phyloP scores from a whole-genome alignment of 1,140 invertebrate species.

The Nilaparvata lugens region DNA sequence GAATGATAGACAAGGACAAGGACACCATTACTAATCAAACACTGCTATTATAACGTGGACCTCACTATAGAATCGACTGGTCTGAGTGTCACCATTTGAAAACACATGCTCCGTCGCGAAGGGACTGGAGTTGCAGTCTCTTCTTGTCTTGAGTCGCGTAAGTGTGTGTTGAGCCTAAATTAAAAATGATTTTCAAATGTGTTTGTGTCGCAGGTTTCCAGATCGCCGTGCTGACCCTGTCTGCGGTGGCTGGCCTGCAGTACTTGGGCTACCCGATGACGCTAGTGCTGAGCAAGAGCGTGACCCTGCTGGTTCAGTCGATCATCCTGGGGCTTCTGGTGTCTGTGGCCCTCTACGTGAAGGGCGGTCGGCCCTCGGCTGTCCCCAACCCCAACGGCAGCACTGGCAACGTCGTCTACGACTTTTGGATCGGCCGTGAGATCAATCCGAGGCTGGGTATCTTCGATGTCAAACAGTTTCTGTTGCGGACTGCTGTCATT shows the following conservation, averaged over 20 bases:
- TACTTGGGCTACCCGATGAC: conserved; percentile 12
- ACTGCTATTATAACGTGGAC: no score
- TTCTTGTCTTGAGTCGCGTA: no score
- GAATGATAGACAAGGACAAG: no score
- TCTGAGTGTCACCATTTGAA: no score
- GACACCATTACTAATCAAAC: no score
- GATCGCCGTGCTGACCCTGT: conserved; percentile 7
- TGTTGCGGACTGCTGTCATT: conserved; percentile 41
- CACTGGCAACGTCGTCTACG: conserved; percentile 56
- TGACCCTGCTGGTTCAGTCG: conserved; percentile 2
- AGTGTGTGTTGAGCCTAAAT: no score
- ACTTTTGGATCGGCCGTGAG: conserved; percentile 71
- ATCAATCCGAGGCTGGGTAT: conserved; percentile 59
- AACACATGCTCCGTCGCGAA: no score
- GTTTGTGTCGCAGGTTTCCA: conserved; percentile 11
- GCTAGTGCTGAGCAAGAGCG: neutral
- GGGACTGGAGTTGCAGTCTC: no score
- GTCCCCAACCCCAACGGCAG: conserved; percentile 57
- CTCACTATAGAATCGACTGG: no score
- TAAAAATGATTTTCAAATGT: no score
- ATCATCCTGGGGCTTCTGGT: conserved; percentile 44
- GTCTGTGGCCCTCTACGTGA: conserved; percentile 46
- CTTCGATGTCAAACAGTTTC: conserved; percentile 62
- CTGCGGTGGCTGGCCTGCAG: conserved; percentile 8
- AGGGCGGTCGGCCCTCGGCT: conserved; percentile 42